These are phyloP conservation scores for Poecilia wingei DNA, from an alignment of 2,797 vertebrate species.

Conservation along the genomic window DNA sequence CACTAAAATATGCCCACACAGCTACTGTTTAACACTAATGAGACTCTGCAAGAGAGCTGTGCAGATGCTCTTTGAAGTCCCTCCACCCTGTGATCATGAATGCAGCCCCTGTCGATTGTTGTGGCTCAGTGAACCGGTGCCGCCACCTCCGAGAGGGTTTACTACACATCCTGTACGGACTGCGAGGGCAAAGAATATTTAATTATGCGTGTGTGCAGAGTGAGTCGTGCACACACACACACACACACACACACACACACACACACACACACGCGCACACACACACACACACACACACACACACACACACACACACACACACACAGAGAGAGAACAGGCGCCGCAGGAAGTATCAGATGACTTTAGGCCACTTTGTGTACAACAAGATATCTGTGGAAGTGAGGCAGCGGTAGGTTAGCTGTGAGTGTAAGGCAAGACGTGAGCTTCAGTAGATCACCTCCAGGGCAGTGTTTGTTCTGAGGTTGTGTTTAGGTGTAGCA, in stretches of 20 bases:
- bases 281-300: no score
- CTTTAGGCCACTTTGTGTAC: constrained; percentile 12
- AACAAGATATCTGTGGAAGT: constrained; percentile 1
- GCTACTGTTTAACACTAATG: constrained; percentile 39
- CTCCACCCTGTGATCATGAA: constrained; percentile 54
- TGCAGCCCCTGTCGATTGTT: constrained; percentile 32
- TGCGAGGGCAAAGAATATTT: constrained; percentile 19
- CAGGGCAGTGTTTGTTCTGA: neutral
- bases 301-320: no score
- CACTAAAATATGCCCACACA: constrained; percentile 18
- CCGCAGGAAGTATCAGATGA: constrained; percentile 5
- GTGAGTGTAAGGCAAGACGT: neutral
- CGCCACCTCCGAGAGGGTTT: constrained; percentile 30
- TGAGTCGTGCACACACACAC: constrained; percentile 5
- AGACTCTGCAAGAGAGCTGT: constrained; percentile 40
- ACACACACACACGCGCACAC: no score
- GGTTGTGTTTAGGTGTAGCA: neutral
- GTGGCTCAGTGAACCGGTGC: constrained; percentile 44
- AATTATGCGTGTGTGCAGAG: constrained; percentile 18
- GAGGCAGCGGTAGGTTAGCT: neutral
- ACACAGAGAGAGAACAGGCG: neutral
- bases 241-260: neutral
- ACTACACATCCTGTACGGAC: constrained; percentile 25
- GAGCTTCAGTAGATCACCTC: constrained; percentile 1
- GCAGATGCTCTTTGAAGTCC: constrained; percentile 62